phyloP scores from a whole-genome alignment of 1,140 invertebrate genomes.

The Cyrtorhinus lividipennis region DNA sequence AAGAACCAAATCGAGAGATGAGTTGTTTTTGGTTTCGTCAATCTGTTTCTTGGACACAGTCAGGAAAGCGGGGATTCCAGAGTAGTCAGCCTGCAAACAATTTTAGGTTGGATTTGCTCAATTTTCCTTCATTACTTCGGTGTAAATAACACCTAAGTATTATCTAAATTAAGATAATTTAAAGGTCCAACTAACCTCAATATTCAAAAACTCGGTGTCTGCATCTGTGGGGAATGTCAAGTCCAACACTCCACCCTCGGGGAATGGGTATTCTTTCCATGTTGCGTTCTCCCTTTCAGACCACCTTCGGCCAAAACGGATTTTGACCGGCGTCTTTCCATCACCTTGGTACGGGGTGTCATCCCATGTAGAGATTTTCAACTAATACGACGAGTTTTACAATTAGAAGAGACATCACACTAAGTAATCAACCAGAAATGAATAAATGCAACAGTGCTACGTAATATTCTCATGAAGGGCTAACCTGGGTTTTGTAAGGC shows the following conservation, averaged over 20 bases:
- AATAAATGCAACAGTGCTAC: too few relatives aligned
- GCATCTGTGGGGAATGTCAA: conserved; percentile 50
- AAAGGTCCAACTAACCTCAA: conserved; percentile 36
- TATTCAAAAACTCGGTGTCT: conserved; percentile 38
- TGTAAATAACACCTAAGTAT: conserved; percentile 46
- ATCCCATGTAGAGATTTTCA: neutral
- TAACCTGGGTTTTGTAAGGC: neutral
- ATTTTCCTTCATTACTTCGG: too few relatives aligned
- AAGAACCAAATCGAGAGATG: neutral
- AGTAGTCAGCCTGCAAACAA: neutral
- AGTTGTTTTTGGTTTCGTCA: neutral
- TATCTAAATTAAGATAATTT: neutral
- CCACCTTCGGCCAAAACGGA: conserved; percentile 64
- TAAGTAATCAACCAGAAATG: too few relatives aligned
- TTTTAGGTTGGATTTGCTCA: neutral
- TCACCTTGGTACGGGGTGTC: conserved; percentile 37
- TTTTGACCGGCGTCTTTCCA: conserved; percentile 52
- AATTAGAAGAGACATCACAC: too few relatives aligned
- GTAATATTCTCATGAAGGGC: too few relatives aligned
- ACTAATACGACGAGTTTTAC: too few relatives aligned
- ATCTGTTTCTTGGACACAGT: neutral
- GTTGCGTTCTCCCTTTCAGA: conserved; percentile 63
- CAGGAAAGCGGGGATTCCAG: neutral
- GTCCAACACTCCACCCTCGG: conserved; percentile 50
- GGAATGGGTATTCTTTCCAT: conserved; percentile 46